These are phyloP conservation scores for Phoxinus phoxinus DNA, from an alignment of 2,113 vertebrate genomes.

Conservation along the genomic window DNA sequence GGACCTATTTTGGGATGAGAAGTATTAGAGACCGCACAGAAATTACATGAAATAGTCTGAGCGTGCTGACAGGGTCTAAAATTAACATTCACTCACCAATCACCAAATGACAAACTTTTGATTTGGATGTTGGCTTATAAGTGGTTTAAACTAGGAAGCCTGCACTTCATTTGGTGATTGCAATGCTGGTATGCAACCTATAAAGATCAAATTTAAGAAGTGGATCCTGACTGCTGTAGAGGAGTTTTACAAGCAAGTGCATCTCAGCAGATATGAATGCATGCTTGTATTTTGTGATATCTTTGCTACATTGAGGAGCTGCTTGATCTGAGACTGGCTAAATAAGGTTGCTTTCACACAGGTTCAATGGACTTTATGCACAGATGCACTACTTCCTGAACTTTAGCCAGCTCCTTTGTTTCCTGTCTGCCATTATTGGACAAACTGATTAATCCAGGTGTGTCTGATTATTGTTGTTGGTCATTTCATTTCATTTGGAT, in stretches of 20 bases:
- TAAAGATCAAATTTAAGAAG: neutral
- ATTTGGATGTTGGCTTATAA: neutral
- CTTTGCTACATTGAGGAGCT: neutral
- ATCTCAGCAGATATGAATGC: neutral
- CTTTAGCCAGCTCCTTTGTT: no score
- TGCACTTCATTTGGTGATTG: neutral
- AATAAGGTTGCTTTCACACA: neutral
- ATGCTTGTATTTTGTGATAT: neutral
- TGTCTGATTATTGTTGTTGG: no score
- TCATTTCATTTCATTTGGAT: no score
- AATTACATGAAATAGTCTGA: neutral
- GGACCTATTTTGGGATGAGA: constrained; percentile 75
- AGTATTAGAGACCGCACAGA: neutral
- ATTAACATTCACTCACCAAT: neutral
- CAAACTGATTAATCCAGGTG: no score
- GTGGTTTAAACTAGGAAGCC: neutral
- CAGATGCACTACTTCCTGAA: no score
- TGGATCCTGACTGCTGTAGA: neutral
- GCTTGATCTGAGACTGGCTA: neutral
- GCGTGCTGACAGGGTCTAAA: neutral
- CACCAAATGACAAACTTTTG: neutral
- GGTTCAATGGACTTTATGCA: no score
- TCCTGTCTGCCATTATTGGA: no score
- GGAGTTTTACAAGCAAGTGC: no score
- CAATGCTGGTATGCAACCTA: neutral